A percentile compares a stretch with the other conserved stretches of the same genome.
Evolutionary conservation across 2,888 invertebrate species (phyloP).

Genomic region (Plagodis dolabraria): DNA sequence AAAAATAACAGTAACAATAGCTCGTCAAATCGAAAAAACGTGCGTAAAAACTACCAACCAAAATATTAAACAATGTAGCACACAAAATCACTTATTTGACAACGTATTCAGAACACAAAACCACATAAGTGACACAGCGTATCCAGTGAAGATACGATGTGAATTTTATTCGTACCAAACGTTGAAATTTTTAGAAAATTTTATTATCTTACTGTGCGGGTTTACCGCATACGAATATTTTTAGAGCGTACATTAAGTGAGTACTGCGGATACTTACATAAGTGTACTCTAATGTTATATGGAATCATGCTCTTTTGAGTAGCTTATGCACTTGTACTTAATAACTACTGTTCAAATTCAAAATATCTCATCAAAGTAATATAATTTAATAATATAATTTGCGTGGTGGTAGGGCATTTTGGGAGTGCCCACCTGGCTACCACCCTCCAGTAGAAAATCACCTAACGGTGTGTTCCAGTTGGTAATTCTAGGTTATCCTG

Average conservation of each 20-base stretch:
- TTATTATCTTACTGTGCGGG: conserved; percentile 28
- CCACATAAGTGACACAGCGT: conserved; percentile 20
- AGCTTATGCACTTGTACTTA: not conserved
- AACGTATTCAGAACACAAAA: conserved; percentile 16
- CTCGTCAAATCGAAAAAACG: conserved; percentile 19
- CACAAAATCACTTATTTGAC: conserved; percentile 25
- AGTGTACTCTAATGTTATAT: not conserved
- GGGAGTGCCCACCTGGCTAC: too few species aligned
- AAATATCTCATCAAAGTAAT: too few species aligned
- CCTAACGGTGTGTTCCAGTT: too few species aligned
- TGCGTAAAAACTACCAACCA: conserved; percentile 22
- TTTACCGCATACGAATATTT: conserved; percentile 23
- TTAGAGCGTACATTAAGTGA: conserved; percentile 23
- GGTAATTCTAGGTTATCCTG: too few species aligned
- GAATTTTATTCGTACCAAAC: conserved; percentile 21
- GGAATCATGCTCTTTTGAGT: conserved; percentile 5
- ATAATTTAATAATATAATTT: too few species aligned
- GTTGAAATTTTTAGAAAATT: conserved; percentile 25
- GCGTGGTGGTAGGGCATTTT: too few species aligned
- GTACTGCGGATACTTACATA: conserved; percentile 15
- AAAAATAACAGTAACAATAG: conserved; percentile 17
- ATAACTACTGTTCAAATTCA: too few species aligned
- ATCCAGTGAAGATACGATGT: conserved; percentile 14
- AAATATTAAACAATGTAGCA: conserved; percentile 20
- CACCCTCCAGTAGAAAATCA: too few species aligned